phyloP scores from a whole-genome alignment of 2,888 invertebrate species.

The Eledone cirrhosa region DNA sequence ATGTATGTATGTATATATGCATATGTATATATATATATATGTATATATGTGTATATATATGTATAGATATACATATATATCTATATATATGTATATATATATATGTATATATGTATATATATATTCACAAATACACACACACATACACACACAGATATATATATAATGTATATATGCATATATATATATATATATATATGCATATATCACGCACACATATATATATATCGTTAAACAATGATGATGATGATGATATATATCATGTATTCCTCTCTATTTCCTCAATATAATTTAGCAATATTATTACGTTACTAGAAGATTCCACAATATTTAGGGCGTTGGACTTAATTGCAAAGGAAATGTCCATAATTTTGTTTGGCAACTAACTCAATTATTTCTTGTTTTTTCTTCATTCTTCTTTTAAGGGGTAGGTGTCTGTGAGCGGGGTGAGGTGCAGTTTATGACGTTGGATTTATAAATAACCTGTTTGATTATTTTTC shows the following conservation, averaged over 20 bases:
- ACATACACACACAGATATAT: not conserved
- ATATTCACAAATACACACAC: not conserved
- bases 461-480: not conserved
- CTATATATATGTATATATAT: not conserved
- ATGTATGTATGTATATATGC: not conserved
- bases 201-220: no score
- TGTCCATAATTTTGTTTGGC: no score
- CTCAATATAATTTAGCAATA: no score
- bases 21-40: constrained; percentile 2
- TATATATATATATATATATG: not conserved
- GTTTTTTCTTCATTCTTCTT: not conserved
- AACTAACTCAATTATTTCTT: no score
- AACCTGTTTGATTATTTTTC: not conserved
- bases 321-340: no score
- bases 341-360: no score
- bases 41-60: not conserved
- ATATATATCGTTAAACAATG: no score
- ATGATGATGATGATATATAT: not conserved
- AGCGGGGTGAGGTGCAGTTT: not conserved
- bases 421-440: not conserved
- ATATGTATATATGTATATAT: not conserved
- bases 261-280: not conserved
- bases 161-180: not conserved
- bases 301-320: no score
- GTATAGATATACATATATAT: not conserved